Conservation (phyloP, 2,113 vertebrate species). For the Gopherus evgoodei region DNA sequence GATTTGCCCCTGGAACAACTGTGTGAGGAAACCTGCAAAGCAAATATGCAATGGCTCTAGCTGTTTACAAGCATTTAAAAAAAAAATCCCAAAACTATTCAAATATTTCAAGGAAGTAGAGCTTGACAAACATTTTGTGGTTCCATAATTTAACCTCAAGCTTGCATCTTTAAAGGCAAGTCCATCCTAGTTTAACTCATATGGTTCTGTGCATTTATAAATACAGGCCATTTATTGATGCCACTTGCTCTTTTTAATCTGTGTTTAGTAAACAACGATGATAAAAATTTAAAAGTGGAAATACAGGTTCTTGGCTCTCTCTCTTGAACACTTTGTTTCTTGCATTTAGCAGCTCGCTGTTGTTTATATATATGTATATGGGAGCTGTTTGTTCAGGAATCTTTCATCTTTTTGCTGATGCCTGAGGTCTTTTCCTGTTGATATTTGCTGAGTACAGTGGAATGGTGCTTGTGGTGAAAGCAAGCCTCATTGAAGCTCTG, state of each 20-base stretch:
- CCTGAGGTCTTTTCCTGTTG: constrained; percentile 40
- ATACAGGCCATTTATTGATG: not conserved
- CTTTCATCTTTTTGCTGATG: constrained; percentile 44
- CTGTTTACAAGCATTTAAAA: not conserved
- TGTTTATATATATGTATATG: constrained; percentile 30
- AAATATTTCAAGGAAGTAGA: constrained; percentile 22
- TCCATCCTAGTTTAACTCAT: not conserved
- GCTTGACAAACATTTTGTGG: not conserved
- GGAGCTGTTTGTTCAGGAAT: constrained; percentile 26
- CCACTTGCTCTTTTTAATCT: constrained; percentile 32
- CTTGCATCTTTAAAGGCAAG: constrained; percentile 28
- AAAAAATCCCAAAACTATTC: not conserved
- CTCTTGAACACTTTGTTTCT: constrained; percentile 22
- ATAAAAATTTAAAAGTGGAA: constrained; percentile 44
- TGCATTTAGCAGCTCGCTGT: constrained; percentile 30
- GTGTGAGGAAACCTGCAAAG: constrained; percentile 37
- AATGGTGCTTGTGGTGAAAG: constrained; percentile 39
- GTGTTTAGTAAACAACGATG: constrained; percentile 23
- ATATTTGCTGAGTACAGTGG: constrained; percentile 52
- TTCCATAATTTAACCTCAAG: not conserved
- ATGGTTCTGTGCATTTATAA: not conserved
- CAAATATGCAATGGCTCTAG: not conserved
- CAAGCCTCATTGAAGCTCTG: constrained; percentile 29
- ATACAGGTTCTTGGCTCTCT: constrained; percentile 2
- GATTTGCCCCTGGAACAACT: constrained; percentile 1